A percentile compares a stretch with the other conserved stretches of the same genome.
Conservation (phyloP, 2,797 vertebrate genomes). For the Sebastes nivosus region DNA sequence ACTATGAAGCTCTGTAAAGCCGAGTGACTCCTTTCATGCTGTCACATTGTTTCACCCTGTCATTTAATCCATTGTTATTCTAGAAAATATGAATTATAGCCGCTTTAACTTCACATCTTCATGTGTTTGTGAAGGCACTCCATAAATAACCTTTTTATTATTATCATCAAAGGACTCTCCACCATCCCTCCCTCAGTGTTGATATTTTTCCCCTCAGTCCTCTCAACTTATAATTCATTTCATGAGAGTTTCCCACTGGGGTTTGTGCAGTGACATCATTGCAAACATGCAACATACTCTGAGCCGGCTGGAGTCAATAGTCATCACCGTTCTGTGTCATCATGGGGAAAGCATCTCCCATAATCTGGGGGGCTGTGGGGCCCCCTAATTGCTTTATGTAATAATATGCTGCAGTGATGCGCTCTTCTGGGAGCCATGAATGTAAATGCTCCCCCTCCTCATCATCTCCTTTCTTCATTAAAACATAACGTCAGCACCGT, state of each 20-base stretch:
- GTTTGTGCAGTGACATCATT: conserved; percentile 69
- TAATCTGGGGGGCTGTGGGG: conserved; percentile 55
- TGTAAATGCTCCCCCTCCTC: conserved; percentile 70
- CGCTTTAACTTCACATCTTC: not conserved
- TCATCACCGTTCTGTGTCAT: conserved; percentile 62
- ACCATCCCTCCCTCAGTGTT: conserved; percentile 6
- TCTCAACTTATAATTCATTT: conserved; percentile 44
- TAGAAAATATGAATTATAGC: not conserved
- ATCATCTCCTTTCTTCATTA: conserved; percentile 80
- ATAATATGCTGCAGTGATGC: conserved; percentile 75
- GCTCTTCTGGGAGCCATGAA: conserved; percentile 70
- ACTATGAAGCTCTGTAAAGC: too few relatives aligned
- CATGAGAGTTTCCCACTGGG: conserved; percentile 69
- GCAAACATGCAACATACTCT: conserved; percentile 63
- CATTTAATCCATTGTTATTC: not conserved
- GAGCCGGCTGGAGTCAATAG: conserved; percentile 59
- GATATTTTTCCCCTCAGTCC: conserved; percentile 8
- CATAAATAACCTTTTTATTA: conserved; percentile 29
- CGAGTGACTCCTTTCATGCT: not conserved
- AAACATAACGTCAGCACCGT: conserved; percentile 74
- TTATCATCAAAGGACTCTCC: conserved; percentile 18
- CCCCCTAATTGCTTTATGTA: conserved; percentile 83
- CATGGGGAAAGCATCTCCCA: conserved; percentile 70
- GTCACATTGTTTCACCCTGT: not conserved
- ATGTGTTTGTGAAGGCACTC: not conserved